phyloP scores from a whole-genome alignment of 1,140 invertebrate genomes.

The Brachionus rotundiformis region DNA sequence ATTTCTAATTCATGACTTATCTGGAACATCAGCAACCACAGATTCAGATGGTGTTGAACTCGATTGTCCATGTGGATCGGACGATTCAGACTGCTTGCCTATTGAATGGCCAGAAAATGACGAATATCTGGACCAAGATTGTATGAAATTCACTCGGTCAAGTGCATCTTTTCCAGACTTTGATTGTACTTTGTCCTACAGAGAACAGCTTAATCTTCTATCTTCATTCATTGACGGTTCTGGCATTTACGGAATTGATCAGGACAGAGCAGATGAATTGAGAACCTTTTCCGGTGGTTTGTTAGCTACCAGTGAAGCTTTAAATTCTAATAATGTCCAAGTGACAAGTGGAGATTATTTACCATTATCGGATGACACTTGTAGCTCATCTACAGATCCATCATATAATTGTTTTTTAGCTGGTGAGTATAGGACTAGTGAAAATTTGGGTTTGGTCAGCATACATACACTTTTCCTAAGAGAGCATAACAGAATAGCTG shows the following conservation, averaged over 20 bases:
- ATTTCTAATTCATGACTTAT: constrained; percentile 40
- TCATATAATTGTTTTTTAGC: constrained; percentile 29
- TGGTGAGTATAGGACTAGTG: constrained; percentile 31
- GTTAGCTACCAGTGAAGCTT: not conserved
- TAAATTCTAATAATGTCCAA: not conserved
- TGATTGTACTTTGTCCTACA: not conserved
- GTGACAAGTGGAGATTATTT: not conserved
- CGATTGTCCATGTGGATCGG: constrained; percentile 20
- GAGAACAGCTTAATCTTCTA: constrained; percentile 74
- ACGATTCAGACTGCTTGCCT: not conserved
- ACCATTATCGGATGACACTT: not conserved
- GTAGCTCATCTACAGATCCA: not conserved
- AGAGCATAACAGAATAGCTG: constrained; percentile 56
- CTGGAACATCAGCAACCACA: constrained; percentile 53
- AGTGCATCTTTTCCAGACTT: not conserved
- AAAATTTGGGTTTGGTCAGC: not conserved
- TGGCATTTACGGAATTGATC: constrained; percentile 72
- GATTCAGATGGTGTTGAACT: not conserved
- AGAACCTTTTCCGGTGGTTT: constrained; percentile 17
- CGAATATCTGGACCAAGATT: not conserved
- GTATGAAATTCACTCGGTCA: constrained; percentile 23
- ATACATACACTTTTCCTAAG: constrained; percentile 75
- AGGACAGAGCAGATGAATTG: constrained; percentile 15
- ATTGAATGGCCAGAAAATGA: not conserved
- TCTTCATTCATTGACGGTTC: constrained; percentile 82